Percentiles rank a stretch among this genome's conserved stretches.
These are phyloP conservation scores for Sapajus apella DNA, from an alignment of 2,113 vertebrate genomes.

Conservation along the genomic window DNA sequence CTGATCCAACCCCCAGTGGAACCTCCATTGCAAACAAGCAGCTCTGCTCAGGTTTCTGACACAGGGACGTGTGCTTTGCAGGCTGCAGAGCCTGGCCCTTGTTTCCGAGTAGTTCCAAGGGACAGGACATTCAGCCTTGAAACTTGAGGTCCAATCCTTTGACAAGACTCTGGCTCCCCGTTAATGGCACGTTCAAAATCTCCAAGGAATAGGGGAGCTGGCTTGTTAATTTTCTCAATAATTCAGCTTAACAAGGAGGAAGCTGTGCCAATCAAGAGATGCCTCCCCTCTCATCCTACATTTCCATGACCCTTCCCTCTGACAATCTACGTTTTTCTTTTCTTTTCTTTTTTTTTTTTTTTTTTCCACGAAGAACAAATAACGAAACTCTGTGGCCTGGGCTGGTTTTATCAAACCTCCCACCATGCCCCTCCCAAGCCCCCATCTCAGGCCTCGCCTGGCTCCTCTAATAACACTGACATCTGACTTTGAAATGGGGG, in stretches of 20 bases:
- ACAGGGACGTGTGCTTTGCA: background rate
- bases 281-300: background rate
- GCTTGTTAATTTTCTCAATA: background rate
- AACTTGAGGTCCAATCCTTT: conserved; percentile 27
- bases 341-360: background rate
- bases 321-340: conserved; percentile 36
- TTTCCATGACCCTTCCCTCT: conserved; percentile 34
- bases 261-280: background rate
- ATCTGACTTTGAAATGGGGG: conserved; percentile 80
- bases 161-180: background rate
- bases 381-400: conserved; percentile 33
- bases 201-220: background rate
- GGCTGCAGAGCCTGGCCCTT: conserved; percentile 42
- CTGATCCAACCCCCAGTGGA: conserved; percentile 64
- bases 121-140: conserved; percentile 15
- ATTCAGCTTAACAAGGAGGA: conserved; percentile 35
- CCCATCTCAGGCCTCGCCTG: conserved; percentile 58
- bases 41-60: conserved; percentile 66
- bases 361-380: conserved; percentile 50
- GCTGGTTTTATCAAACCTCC: conserved; percentile 52
- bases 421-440: conserved; percentile 9
- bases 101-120: conserved; percentile 19
- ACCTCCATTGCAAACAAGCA: conserved; percentile 73
- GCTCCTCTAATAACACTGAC: conserved; percentile 74
- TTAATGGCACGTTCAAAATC: background rate